Conservation (phyloP, 2,888 invertebrate genomes). For the Agonopterix alstromeriana region DNA sequence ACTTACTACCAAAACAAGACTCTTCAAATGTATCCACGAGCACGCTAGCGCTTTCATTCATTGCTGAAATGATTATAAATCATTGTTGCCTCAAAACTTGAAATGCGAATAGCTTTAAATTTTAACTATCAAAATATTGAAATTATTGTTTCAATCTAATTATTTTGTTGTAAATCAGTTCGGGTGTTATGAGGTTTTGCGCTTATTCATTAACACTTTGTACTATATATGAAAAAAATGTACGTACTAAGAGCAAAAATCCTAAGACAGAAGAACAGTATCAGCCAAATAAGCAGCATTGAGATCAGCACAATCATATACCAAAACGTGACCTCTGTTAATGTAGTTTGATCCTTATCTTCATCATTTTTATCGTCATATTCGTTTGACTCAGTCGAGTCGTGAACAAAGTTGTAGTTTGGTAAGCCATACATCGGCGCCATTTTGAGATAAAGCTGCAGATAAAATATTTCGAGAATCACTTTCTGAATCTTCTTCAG, state of each 20-base stretch:
- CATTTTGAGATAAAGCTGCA: conserved; percentile 27
- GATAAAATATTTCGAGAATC: conserved; percentile 3
- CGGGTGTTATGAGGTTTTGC: no score
- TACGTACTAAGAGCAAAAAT: conserved; percentile 42
- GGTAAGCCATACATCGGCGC: conserved; percentile 45
- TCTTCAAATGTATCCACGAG: no score
- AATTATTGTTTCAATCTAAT: no score
- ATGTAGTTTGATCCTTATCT: conserved; percentile 14
- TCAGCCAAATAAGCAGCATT: conserved; percentile 52
- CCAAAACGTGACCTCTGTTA: conserved; percentile 53
- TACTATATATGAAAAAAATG: neutral
- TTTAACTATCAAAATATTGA: no score
- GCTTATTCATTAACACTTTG: no score
- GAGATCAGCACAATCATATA: conserved; percentile 47
- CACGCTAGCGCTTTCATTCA: no score
- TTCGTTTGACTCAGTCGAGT: conserved; percentile 15
- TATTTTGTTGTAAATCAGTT: no score
- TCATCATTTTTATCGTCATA: conserved; percentile 19
- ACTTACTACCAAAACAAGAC: no score
- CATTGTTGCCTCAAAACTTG: no score
- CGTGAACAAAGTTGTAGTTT: conserved; percentile 29
- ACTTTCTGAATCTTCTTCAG: conserved; percentile 3
- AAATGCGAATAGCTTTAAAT: no score
- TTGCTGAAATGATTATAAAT: no score
- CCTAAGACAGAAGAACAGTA: conserved; percentile 53